A percentile compares a stretch with the other conserved stretches of the same genome.
These are phyloP conservation scores for Ranitomeya variabilis DNA, from an alignment of 2,113 vertebrate genomes.

Conservation along the genomic window DNA sequence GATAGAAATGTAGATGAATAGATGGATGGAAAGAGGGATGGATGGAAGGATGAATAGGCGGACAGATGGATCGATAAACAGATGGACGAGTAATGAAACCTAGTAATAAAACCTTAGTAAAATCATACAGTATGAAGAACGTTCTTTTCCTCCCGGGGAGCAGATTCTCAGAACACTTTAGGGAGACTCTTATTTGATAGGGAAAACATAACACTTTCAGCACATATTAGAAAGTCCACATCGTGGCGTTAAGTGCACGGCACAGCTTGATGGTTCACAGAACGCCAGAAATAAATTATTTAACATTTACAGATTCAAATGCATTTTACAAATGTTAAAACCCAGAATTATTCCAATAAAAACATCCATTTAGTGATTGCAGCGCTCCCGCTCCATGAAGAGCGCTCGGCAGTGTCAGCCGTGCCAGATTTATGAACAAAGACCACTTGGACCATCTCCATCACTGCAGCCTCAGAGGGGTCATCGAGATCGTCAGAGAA, in stretches of 20 bases:
- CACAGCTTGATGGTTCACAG: constrained; percentile 34
- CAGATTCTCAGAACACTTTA: constrained; percentile 38
- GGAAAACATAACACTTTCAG: constrained; percentile 54
- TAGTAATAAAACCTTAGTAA: not conserved
- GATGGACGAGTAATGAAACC: not conserved
- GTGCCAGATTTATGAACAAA: constrained; percentile 49
- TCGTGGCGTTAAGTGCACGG: constrained; percentile 33
- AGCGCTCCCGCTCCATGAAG: constrained; percentile 40
- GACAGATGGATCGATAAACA: too few species aligned
- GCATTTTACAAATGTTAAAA: constrained; percentile 56
- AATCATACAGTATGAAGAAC: not conserved
- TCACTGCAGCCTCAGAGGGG: constrained; percentile 20
- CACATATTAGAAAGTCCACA: constrained; percentile 43
- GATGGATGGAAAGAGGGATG: too few species aligned
- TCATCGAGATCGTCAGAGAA: constrained; percentile 32
- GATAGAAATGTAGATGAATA: too few species aligned
- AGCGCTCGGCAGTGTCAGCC: not conserved
- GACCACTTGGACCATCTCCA: constrained; percentile 53
- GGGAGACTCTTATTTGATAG: constrained; percentile 39
- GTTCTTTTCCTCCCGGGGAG: constrained; percentile 31
- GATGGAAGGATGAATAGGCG: too few species aligned
- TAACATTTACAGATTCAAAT: constrained; percentile 54
- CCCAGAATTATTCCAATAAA: constrained; percentile 52
- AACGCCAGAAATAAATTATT: constrained; percentile 56
- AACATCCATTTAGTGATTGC: constrained; percentile 47